Percentiles rank a stretch among this genome's conserved stretches.
Conservation (phyloP, 2,888 invertebrate species). For the Halictus quadricinctus region DNA sequence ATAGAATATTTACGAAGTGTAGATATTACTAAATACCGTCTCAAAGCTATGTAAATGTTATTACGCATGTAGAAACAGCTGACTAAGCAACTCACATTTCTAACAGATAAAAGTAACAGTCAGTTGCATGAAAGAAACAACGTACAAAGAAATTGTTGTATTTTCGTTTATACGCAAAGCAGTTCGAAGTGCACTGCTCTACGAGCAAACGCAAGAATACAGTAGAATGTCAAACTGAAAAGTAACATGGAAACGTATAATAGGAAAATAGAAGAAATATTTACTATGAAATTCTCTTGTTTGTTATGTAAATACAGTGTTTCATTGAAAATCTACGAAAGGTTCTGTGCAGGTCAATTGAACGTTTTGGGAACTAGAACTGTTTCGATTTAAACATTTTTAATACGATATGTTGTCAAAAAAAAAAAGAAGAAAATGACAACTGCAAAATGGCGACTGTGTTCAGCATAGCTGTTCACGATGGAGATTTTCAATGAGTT, state of each 20-base stretch:
- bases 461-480: background rate
- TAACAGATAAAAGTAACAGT: conserved; percentile 16
- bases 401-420: background rate
- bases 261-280: conserved; percentile 4
- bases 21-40: conserved; percentile 42
- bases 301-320: conserved; percentile 16
- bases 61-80: conserved; percentile 5
- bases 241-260: conserved; percentile 3
- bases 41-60: conserved; percentile 25
- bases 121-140: background rate
- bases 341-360: background rate
- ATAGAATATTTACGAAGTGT: conserved; percentile 41
- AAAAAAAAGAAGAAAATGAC: background rate
- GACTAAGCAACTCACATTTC: conserved; percentile 25
- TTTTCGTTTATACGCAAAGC: background rate
- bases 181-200: background rate
- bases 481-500: background rate
- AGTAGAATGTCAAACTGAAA: background rate
- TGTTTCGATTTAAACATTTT: background rate
- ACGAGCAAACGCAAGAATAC: background rate
- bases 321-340: background rate
- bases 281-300: conserved; percentile 15
- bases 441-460: background rate
- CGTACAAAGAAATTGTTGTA: conserved; percentile 8
- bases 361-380: background rate